These are phyloP conservation scores for Sarcophaga peregrina DNA, from an alignment of 1,140 invertebrate genomes.

Conservation along the genomic window DNA sequence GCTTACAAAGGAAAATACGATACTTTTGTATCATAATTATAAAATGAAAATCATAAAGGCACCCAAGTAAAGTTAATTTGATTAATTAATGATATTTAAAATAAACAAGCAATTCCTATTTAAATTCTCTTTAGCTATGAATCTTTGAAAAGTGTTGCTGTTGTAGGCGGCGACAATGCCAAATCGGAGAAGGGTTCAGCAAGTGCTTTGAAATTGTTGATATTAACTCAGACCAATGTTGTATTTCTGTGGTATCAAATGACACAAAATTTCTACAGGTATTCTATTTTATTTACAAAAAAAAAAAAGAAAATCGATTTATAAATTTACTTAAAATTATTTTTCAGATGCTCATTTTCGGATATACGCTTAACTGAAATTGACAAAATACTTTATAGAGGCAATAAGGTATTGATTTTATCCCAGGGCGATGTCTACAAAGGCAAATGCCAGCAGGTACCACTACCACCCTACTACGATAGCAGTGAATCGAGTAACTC, in stretches of 20 bases:
- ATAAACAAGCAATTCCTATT: neutral
- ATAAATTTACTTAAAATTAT: neutral
- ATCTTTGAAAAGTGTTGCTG: slow-evolving; percentile 58
- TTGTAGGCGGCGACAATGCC: slow-evolving; percentile 56
- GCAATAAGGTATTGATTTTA: slow-evolving; percentile 60
- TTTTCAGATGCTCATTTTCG: slow-evolving; percentile 57
- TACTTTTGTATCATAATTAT: slow-evolving; percentile 58
- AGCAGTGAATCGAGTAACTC: slow-evolving; percentile 41
- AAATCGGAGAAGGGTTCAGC: slow-evolving; percentile 58
- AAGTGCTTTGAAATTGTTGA: slow-evolving; percentile 57
- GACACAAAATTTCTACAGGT: slow-evolving; percentile 62
- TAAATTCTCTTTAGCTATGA: slow-evolving; percentile 54
- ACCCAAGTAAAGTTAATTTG: slow-evolving; percentile 54
- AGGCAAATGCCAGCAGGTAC: slow-evolving; percentile 60
- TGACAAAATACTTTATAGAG: slow-evolving; percentile 60
- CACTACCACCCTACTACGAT: slow-evolving; percentile 46
- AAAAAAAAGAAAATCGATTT: neutral
- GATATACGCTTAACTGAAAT: slow-evolving; percentile 56
- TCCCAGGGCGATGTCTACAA: slow-evolving; percentile 60
- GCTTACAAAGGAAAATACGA: slow-evolving; percentile 53
- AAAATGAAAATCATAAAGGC: slow-evolving; percentile 59
- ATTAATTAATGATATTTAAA: neutral
- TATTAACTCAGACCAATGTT: slow-evolving; percentile 62
- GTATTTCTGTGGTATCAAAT: slow-evolving; percentile 65
- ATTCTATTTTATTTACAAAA: slow-evolving; percentile 2